Evolutionary conservation across 2,888 invertebrate species (phyloP).

Genomic region (Ennomos fuscantarius): DNA sequence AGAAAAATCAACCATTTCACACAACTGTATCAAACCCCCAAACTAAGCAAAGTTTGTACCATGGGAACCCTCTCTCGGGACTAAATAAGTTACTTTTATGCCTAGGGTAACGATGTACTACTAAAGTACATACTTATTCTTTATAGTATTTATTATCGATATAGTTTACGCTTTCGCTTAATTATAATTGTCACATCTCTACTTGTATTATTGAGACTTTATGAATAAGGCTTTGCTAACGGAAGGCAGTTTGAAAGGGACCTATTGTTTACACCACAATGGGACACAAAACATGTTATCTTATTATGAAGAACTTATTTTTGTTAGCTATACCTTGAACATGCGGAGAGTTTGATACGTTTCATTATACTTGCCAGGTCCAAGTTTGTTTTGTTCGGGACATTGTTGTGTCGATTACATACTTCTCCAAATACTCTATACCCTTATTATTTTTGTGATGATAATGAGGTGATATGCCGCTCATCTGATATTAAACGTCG

Average conservation of each 20-base stretch:
- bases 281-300: constrained; percentile 30
- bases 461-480: too few relatives aligned
- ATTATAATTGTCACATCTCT: constrained; percentile 2
- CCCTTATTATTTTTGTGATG: neutral
- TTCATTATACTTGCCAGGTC: constrained; percentile 9
- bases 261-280: constrained; percentile 36
- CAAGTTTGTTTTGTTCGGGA: constrained; percentile 18
- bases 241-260: constrained; percentile 35
- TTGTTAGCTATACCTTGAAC: constrained; percentile 16
- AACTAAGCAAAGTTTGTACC: too few relatives aligned
- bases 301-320: constrained; percentile 26
- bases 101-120: too few relatives aligned
- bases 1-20: too few relatives aligned
- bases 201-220: constrained; percentile 35
- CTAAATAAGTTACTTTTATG: too few relatives aligned
- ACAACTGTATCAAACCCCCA: too few relatives aligned
- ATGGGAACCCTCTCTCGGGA: too few relatives aligned
- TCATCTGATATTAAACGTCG: too few relatives aligned
- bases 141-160: neutral
- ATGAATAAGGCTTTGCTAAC: constrained; percentile 35
- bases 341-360: constrained; percentile 19
- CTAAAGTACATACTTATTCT: too few relatives aligned
- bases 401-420: constrained; percentile 4
- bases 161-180: neutral
- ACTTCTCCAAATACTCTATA: neutral